phyloP scores from a whole-genome alignment of 2,888 invertebrate species.

The Leucania comma region DNA sequence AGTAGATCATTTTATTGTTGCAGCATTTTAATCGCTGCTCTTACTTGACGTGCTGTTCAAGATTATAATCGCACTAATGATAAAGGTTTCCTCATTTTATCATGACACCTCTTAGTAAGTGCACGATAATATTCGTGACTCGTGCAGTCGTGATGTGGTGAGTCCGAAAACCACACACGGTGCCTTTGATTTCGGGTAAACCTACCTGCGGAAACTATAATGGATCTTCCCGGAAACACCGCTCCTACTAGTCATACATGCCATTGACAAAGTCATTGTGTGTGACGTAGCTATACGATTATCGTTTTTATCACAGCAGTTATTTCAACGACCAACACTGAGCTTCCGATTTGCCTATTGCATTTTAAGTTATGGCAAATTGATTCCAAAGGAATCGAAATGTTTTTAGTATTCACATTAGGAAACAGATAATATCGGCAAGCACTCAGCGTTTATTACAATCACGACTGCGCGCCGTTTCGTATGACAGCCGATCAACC shows the following conservation, averaged over 20 bases:
- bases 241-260: conserved; percentile 54
- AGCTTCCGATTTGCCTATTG: conserved; percentile 26
- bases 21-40: conserved; percentile 50
- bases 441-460: conserved; percentile 56
- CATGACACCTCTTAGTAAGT: conserved; percentile 36
- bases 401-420: conserved; percentile 17
- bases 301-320: conserved; percentile 13
- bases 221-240: conserved; percentile 73
- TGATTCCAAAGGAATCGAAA: conserved; percentile 16
- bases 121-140: conserved; percentile 35
- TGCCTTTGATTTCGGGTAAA: conserved; percentile 42
- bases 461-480: conserved; percentile 64
- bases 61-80: conserved; percentile 50
- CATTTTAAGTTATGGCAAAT: conserved; percentile 21
- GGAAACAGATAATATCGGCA: conserved; percentile 29
- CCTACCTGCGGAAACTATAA: conserved; percentile 61
- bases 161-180: conserved; percentile 49
- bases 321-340: conserved; percentile 16
- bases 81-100: conserved; percentile 53
- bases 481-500: conserved; percentile 69
- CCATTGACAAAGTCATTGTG: conserved; percentile 70
- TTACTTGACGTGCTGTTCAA: conserved; percentile 43
- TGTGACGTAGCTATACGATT: conserved; percentile 36
- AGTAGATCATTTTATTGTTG: conserved; percentile 46
- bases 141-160: conserved; percentile 47